A percentile compares a stretch with the other conserved stretches of the same genome.
Evolutionary conservation across 2,797 vertebrate species (phyloP).

Genomic region (Vespertilio murinus): DNA sequence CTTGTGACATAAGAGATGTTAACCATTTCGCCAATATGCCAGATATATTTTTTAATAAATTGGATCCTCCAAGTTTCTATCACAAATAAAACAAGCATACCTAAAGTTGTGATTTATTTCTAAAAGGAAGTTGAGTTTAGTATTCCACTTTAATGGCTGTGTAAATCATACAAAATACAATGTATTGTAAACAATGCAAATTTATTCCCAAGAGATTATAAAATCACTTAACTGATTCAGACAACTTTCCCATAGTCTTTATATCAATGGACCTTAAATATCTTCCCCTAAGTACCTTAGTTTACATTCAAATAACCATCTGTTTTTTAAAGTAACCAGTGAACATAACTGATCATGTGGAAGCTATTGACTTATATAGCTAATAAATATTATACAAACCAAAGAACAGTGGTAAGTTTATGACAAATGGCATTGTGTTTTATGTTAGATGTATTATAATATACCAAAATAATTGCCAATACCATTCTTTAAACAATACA

Average conservation of each 20-base stretch:
- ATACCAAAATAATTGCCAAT: neutral
- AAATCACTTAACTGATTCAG: conserved; percentile 30
- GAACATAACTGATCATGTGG: conserved; percentile 14
- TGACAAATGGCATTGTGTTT: conserved; percentile 51
- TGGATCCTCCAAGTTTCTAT: conserved; percentile 4
- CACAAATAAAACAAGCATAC: conserved; percentile 7
- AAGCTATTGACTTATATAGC: conserved; percentile 53
- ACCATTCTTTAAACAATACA: conserved; percentile 19
- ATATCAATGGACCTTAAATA: conserved; percentile 16
- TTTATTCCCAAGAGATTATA: conserved; percentile 40
- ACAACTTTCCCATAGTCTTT: conserved; percentile 24
- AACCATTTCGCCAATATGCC: neutral
- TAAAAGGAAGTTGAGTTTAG: conserved; percentile 23
- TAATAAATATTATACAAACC: conserved; percentile 54
- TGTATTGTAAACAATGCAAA: conserved; percentile 42
- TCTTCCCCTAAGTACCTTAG: neutral
- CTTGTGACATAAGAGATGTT: neutral
- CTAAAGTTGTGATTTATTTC: conserved; percentile 22
- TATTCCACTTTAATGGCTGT: conserved; percentile 12
- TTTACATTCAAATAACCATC: conserved; percentile 61
- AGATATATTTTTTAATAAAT: neutral
- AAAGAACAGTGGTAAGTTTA: conserved; percentile 38
- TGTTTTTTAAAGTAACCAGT: conserved; percentile 68
- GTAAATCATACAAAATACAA: conserved; percentile 52
- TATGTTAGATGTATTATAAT: neutral